Evolutionary conservation across 2,888 invertebrate species (phyloP), one percentile per base, ranked within the genome.

Genomic region (Netelia virgata): DNA sequence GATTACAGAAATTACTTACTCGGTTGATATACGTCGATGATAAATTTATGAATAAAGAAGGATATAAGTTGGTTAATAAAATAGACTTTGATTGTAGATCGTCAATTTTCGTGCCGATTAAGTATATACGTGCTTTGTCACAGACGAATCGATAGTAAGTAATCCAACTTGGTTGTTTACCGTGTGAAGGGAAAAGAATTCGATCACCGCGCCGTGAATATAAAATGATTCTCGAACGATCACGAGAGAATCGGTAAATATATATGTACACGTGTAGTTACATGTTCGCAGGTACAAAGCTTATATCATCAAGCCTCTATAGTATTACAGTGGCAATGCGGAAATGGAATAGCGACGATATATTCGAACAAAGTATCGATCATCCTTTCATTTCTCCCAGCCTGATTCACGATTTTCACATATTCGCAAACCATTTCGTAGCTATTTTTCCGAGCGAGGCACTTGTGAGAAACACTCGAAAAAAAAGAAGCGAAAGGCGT

Each of bases 161-260:
- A 75, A 75, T 64, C 74, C 53, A 57, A 18, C 18, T 63, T 53
- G 18, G 14, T 64, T 75, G 63, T 75, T 63, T 70, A 70, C 57
- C 70, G 20, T 55, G 14, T 18, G 28, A 50, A 74, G 50, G 41
- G 36, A 63, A 74, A 50, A 10, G 23, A 74, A 63, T 64, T 64
- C 74, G 63, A 64, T 63, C 53, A 64, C 36, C 50, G 50, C 47
- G 47, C 3, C 16, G 63, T 64, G 74, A 64, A 64, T 53, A 53
- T 43, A 55, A 57, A 72, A 57, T 57, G 18, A 57, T 57, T 57
- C 41, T 72, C 57, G 16, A 57, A 57, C 41, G 70, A 18, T 72
- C 41, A 14, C 55, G 57, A 41, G 70, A 20, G 28, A 41, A 41
- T 41, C 53, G 14, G 23, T 28, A 69, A 8, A 50, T 53, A 47